These are phyloP conservation scores for Atopsyche davidsoni DNA, from an alignment of 1,140 invertebrate genomes.

Conservation along the genomic window DNA sequence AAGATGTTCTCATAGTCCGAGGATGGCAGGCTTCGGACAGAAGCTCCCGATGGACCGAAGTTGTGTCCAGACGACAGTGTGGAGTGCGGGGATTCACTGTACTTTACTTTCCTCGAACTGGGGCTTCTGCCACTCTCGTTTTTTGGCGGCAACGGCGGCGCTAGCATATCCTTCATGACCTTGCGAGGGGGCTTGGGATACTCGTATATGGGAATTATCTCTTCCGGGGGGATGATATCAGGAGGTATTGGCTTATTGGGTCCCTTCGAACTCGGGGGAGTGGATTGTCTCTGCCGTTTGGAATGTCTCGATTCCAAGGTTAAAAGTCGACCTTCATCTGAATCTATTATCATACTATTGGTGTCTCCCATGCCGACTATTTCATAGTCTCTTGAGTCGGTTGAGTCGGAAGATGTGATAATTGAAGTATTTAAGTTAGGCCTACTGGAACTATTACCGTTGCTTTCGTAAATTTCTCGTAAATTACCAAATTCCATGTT, in stretches of 20 bases:
- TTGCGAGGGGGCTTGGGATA: slow-evolving; percentile 52
- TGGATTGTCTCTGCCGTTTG: slow-evolving; percentile 56
- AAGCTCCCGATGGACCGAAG: slow-evolving; percentile 41
- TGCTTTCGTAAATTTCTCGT: slow-evolving; percentile 65
- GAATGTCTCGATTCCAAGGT: slow-evolving; percentile 61
- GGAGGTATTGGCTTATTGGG: slow-evolving; percentile 49
- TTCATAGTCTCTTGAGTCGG: slow-evolving; percentile 27
- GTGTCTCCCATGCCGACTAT: slow-evolving; percentile 24
- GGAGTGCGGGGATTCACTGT: slow-evolving; percentile 32
- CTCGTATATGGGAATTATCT: slow-evolving; percentile 51
- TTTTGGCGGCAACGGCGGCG: slow-evolving; percentile 52
- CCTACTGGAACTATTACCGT: slow-evolving; percentile 38
- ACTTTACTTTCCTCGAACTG: slow-evolving; percentile 39
- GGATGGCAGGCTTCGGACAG: slow-evolving; percentile 35
- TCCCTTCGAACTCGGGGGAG: slow-evolving; percentile 45
- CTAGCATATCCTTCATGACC: slow-evolving; percentile 39
- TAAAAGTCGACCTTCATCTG: slow-evolving; percentile 52
- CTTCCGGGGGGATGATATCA: slow-evolving; percentile 56
- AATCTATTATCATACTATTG: slow-evolving; percentile 23
- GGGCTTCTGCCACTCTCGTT: slow-evolving; percentile 56
- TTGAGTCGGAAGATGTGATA: slow-evolving; percentile 26
- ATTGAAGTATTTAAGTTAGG: slow-evolving; percentile 33
- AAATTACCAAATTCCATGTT: slow-evolving; percentile 58
- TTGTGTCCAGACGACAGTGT: slow-evolving; percentile 23
- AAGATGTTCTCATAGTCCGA: slow-evolving; percentile 43